These are phyloP conservation scores for Cotesia chilonis DNA, from an alignment of 1,140 invertebrate species.

Conservation along the genomic window DNA sequence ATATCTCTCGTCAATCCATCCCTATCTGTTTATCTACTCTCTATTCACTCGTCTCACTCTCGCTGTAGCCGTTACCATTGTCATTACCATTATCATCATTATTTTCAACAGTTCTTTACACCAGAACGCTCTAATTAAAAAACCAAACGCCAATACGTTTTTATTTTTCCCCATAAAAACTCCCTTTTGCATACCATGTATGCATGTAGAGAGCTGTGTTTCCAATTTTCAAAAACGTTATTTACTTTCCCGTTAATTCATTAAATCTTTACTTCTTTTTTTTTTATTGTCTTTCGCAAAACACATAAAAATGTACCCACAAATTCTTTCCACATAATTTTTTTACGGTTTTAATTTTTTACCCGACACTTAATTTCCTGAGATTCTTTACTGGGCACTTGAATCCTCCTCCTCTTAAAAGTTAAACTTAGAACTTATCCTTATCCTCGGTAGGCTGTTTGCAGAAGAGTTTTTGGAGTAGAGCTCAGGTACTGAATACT, in stretches of 20 bases:
- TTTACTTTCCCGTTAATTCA: too few relatives aligned
- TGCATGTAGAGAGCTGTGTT: too few relatives aligned
- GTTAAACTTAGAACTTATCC: too few relatives aligned
- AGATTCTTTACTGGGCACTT: constrained; percentile 1
- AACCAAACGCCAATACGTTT: constrained; percentile 3
- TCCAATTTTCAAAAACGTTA: too few relatives aligned
- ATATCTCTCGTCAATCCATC: not conserved
- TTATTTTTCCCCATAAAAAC: not conserved
- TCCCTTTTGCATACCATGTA: too few relatives aligned
- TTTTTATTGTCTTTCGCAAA: not conserved
- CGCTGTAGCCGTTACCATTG: not conserved
- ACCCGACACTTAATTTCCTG: constrained; percentile 3
- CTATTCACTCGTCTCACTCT: not conserved
- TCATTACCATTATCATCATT: not conserved
- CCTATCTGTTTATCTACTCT: constrained; percentile 8
- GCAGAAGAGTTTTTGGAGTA: not conserved
- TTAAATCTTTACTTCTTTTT: not conserved
- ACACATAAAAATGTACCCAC: too few relatives aligned
- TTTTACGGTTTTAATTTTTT: not conserved
- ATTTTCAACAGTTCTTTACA: not conserved
- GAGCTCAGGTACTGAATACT: constrained; percentile 4
- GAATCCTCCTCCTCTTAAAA: constrained; percentile 4
- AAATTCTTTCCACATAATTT: not conserved
- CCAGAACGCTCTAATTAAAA: constrained; percentile 33
- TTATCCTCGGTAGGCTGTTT: constrained; percentile 3